Conservation (phyloP, 2,797 vertebrate species). For the Ptychadena robeensis region DNA sequence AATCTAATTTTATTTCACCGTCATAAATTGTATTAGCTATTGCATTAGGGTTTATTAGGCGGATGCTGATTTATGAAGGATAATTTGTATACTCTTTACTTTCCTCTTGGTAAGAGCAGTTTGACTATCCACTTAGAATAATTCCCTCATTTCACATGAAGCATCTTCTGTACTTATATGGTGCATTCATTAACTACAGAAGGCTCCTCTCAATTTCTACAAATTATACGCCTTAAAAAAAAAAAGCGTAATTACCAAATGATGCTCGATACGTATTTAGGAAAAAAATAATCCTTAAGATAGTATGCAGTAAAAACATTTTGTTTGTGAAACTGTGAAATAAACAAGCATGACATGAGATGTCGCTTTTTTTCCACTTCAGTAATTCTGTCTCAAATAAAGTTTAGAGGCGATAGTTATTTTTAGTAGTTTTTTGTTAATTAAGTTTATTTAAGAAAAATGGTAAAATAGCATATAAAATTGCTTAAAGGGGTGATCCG, state of each 20-base stretch:
- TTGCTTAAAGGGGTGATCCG: neutral
- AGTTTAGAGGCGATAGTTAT: neutral
- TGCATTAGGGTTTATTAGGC: conserved; percentile 67
- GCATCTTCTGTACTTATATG: conserved; percentile 34
- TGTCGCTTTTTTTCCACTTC: neutral
- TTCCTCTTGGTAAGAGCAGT: conserved; percentile 53
- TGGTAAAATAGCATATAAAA: neutral
- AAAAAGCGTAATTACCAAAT: neutral
- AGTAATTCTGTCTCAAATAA: neutral
- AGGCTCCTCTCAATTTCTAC: conserved; percentile 20
- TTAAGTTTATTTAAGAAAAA: neutral
- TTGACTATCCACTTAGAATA: conserved; percentile 57
- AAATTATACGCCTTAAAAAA: conserved; percentile 21
- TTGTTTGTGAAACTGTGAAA: neutral
- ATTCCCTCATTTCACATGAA: conserved; percentile 55
- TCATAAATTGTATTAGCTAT: conserved; percentile 70
- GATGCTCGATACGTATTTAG: neutral
- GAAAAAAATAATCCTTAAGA: neutral
- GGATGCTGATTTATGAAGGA: conserved; percentile 66
- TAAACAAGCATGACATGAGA: neutral
- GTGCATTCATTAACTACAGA: conserved; percentile 4
- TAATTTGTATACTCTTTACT: conserved; percentile 62
- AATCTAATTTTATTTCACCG: conserved; percentile 69
- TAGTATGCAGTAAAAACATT: neutral
- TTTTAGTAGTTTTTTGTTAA: neutral